Evolutionary conservation across 2,113 vertebrate genomes (phyloP).

Genomic region (Cairina moschata): DNA sequence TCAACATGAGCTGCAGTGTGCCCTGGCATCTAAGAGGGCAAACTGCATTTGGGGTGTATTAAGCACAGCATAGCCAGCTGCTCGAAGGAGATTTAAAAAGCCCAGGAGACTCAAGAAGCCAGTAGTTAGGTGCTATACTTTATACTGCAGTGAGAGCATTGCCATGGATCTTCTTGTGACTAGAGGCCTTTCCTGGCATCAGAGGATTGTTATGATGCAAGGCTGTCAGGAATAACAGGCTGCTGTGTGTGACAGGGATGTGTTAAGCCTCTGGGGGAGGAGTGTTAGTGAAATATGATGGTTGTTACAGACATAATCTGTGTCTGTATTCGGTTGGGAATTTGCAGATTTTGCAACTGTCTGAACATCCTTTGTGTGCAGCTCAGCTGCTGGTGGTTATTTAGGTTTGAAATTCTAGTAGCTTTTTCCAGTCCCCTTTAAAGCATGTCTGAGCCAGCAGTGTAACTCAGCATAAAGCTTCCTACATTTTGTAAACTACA

Average conservation of each 20-base stretch:
- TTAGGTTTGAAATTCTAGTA: neutral
- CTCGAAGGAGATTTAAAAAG: no score
- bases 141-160: neutral
- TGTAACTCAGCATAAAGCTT: neutral
- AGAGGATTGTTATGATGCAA: neutral
- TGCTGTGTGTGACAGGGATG: neutral
- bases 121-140: neutral
- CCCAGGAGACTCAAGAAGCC: neutral
- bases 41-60: no score
- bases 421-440: neutral
- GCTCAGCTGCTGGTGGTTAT: neutral
- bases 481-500: conserved; percentile 11
- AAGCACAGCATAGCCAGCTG: no score
- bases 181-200: neutral
- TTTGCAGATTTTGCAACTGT: neutral
- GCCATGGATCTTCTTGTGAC: neutral
- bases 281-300: neutral
- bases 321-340: neutral
- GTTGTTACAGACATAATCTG: neutral
- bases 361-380: neutral
- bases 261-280: neutral
- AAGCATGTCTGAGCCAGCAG: neutral
- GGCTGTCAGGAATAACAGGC: neutral
- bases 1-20: no score
- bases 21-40: no score